Conservation (phyloP, 2,888 invertebrate genomes). For the Euclidia mi region DNA sequence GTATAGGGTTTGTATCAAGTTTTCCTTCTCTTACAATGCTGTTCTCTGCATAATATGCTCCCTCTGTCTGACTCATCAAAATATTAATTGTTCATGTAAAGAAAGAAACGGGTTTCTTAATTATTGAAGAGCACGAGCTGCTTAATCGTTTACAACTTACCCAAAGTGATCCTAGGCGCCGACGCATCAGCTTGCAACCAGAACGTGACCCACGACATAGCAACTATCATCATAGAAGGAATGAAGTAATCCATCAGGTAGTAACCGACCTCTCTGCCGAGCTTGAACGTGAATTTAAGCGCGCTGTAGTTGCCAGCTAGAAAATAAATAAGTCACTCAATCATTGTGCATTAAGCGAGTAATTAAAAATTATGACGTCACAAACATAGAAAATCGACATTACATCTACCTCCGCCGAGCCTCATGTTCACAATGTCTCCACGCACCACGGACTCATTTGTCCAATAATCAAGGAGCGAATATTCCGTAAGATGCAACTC, state of each 20-base stretch:
- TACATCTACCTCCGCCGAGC: slow-evolving; percentile 93
- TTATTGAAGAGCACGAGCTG: too few relatives aligned
- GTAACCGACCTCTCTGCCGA: slow-evolving; percentile 95
- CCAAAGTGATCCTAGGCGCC: slow-evolving; percentile 95
- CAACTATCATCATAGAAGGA: slow-evolving; percentile 96
- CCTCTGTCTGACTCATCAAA: too few relatives aligned
- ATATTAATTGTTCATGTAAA: too few relatives aligned
- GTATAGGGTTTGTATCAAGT: too few relatives aligned
- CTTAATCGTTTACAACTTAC: slow-evolving; percentile 78
- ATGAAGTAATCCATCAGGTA: slow-evolving; percentile 97
- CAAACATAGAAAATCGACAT: slow-evolving; percentile 69
- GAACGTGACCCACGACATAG: slow-evolving; percentile 97
- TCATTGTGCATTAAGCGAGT: slow-evolving; percentile 17
- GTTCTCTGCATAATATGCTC: too few relatives aligned
- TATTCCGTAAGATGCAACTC: slow-evolving; percentile 96
- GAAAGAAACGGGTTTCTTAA: too few relatives aligned
- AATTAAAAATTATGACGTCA: slow-evolving; percentile 45
- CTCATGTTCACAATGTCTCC: slow-evolving; percentile 92
- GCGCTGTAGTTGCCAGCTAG: slow-evolving; percentile 96
- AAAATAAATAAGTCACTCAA: slow-evolving; percentile 59
- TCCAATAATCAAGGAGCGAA: slow-evolving; percentile 92
- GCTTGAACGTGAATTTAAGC: slow-evolving; percentile 93
- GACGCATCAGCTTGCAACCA: slow-evolving; percentile 97
- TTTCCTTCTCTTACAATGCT: too few relatives aligned
- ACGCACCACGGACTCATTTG: slow-evolving; percentile 92